Base-by-base conservation (phyloP, 1,140 invertebrate genomes). In the Lutraria rhynchaena region DNA sequence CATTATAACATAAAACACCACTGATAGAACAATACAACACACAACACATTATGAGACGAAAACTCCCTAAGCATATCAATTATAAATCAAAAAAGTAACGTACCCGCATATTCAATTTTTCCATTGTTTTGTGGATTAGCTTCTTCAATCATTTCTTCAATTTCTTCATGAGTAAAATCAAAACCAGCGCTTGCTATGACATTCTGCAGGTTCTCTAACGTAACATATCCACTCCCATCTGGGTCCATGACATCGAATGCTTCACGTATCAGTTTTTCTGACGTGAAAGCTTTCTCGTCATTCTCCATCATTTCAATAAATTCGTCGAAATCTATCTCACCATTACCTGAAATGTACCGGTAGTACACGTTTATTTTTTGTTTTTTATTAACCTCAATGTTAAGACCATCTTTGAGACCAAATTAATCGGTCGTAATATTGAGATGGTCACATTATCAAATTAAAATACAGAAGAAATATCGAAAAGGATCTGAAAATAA, bases 141-240 rank as follows among this genome's bases (percentile, higher is more conserved):
- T 27, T 65, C 58, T 17, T 51, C 46, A 29, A 77, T 67, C 75
- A 77, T 77, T 5, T 77, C 75, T 4, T 49, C 33, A 17, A 77
- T 61, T 41, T 77, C 75, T 24, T 77, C 75, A n/a, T 77, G 60
- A 51, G 75, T 53, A 29, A 77, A 65, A 2, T 63, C 60, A 58
- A 22, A 29, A 19, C 60, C 75, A 37, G 67, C 17, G 7, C 35
- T 35, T 5, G 24, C 24, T 22, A 67, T 51, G 24, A 67, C 29
- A 19, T 33, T 22, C 51, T 67, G 65, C 15, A 77, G 44, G 24
- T 22, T 51, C n/a, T 49, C 41, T 17, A 22, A 24, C 19, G 60
- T 77, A 24, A 77, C 29, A 29, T 67, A 53, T 1, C 61, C 75
- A 11, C 27, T 29, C 1, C 75, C 75, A 33, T 61, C 61, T 4